Evolutionary conservation across 2,113 vertebrate species (phyloP), one percentile per base, ranked within the genome.

Genomic region (Oryzias javanicus): DNA sequence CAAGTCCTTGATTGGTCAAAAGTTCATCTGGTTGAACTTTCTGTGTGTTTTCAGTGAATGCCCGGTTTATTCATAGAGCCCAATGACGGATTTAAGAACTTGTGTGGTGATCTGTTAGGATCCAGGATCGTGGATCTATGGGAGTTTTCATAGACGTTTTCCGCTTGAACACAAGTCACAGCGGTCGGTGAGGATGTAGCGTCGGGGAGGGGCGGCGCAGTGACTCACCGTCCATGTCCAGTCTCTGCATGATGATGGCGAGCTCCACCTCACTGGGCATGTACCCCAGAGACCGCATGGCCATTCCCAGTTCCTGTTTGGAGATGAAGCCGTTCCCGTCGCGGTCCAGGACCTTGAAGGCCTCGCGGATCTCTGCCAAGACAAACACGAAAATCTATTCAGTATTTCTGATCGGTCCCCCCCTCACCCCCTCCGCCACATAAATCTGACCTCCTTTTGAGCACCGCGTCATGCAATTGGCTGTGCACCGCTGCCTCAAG

Each of bases 261-360:
- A 98, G 90, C 84, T 99, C 97, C 89, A 99, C 97, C 85, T 99
- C 97, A 1, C 97, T 99, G 51, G 97, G 97, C 97, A 99, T 99
- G 90, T 98, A 95, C 22, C 97, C 97, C 92, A 99, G 79, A 0
- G 97, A 99, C 48, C 97, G 93, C 97, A 99, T 99, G 60, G 97
- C 97, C 97, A 98, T 99, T 19, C 97, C 97, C 89, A 99, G 92
- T 90, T 99, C 97, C 90, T 98, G 97, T 86, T 99, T 99, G 82
- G 97, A 99, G 82, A 99, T 99, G 90, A 98, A 99, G 60, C 97
- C 97, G 14, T 99, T 99, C 48, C 97, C 97, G 5, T 99, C 97
- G 2, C 95, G 94, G 85, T 99, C 97, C 92, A 99, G 89, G 18
- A 99, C 94, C 44, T 94, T 92, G 75, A 99, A 99, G 53, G 97